A percentile compares a stretch with the other conserved stretches of the same genome.
These are phyloP conservation scores for Cheumatopsyche charites DNA, from an alignment of 1,140 invertebrate genomes.

Conservation along the genomic window DNA sequence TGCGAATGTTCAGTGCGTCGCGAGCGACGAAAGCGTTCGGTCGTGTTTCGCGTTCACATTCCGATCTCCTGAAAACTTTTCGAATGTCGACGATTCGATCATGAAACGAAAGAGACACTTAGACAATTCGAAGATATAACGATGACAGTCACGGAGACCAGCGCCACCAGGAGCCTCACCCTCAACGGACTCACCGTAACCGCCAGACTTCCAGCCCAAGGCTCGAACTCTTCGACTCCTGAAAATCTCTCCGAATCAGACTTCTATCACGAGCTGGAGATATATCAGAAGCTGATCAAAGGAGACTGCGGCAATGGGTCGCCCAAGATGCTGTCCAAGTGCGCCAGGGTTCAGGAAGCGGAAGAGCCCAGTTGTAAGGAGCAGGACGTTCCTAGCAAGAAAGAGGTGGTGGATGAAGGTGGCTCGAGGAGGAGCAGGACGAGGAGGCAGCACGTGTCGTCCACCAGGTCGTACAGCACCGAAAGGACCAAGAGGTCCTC, in stretches of 20 bases:
- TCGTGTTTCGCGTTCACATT: neutral
- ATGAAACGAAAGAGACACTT: neutral
- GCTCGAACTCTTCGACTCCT: conserved; percentile 36
- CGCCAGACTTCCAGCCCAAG: conserved; percentile 38
- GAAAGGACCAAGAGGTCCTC: conserved; percentile 40
- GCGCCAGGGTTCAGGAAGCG: conserved; percentile 36
- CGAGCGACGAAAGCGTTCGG: neutral
- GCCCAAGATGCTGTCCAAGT: conserved; percentile 44
- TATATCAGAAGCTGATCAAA: conserved; percentile 48
- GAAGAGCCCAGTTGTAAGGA: conserved; percentile 25
- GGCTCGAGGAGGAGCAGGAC: conserved; percentile 18
- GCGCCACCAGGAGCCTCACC: conserved; percentile 47
- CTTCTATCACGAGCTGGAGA: conserved; percentile 48
- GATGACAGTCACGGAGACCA: conserved; percentile 48
- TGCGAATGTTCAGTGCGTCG: conserved; percentile 14
- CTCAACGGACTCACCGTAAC: conserved; percentile 47
- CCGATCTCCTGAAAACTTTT: neutral
- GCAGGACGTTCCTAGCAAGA: neutral
- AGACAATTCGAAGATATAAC: neutral
- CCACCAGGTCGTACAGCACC: conserved; percentile 42
- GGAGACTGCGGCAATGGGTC: conserved; percentile 48
- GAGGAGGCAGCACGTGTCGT: conserved; percentile 31
- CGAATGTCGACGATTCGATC: neutral
- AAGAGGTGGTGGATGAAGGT: conserved; percentile 12
- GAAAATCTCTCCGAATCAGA: conserved; percentile 47